phyloP scores from a whole-genome alignment of 2,797 vertebrate species.

The Taeniopygia guttata region DNA sequence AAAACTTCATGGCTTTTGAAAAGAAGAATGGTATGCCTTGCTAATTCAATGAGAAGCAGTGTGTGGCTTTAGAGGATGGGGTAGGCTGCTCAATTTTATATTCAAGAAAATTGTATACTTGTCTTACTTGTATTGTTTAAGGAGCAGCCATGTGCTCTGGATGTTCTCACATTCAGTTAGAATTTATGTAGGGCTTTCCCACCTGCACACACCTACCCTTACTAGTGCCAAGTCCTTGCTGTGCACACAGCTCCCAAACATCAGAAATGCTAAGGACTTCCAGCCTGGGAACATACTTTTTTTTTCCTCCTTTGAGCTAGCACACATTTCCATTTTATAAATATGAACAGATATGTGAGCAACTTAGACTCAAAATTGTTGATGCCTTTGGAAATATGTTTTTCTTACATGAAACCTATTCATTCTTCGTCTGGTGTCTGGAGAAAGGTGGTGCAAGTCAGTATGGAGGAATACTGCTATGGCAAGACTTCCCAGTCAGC shows the following conservation, averaged over 20 bases:
- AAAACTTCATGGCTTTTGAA: neutral
- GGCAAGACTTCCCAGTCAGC: neutral
- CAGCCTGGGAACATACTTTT: neutral
- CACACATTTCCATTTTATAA: neutral
- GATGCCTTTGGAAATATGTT: neutral
- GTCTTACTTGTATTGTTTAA: neutral
- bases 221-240: neutral
- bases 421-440: fast-evolving
- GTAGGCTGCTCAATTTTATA: neutral
- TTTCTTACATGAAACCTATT: neutral
- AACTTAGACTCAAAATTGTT: neutral
- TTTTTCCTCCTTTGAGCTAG: neutral
- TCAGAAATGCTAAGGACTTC: neutral
- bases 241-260: neutral
- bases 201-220: fast-evolving
- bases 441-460: neutral
- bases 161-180: neutral
- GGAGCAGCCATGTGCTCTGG: neutral
- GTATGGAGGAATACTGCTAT: neutral
- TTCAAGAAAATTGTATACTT: neutral
- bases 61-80: neutral
- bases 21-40: neutral
- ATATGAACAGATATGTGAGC: neutral
- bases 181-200: neutral
- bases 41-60: neutral